Conservation (phyloP, 2,113 vertebrate genomes). For the Nipponia nippon region DNA sequence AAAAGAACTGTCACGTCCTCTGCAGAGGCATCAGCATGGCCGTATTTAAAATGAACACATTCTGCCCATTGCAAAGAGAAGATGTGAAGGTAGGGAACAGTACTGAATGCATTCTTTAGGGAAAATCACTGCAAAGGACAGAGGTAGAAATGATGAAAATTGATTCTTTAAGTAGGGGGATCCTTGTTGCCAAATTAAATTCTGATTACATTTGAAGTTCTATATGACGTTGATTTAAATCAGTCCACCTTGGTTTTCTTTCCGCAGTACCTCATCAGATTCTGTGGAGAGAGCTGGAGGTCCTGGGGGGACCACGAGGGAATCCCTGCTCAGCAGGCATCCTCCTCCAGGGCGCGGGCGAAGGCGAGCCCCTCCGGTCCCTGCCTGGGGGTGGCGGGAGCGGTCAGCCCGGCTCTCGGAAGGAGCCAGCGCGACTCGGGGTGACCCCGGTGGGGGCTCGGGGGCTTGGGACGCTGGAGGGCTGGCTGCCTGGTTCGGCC, state of each 20-base stretch:
- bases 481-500: not conserved
- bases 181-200: not conserved
- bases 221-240: accelerated
- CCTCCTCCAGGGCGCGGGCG: accelerated
- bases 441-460: accelerated
- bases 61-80: not conserved
- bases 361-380: too few relatives aligned
- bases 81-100: not conserved
- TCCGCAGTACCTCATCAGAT: not conserved
- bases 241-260: not conserved
- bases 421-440: accelerated
- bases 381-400: not conserved
- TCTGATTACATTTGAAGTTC: not conserved
- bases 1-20: not conserved
- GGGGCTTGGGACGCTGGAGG: not conserved
- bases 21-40: not conserved
- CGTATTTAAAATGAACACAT: not conserved
- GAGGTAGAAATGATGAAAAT: not conserved
- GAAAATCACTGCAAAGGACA: not conserved
- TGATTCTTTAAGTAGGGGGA: not conserved
- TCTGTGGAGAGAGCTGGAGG: not conserved
- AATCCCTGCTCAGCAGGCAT: not conserved
- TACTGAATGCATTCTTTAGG: not conserved
- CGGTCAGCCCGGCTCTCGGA: not conserved
- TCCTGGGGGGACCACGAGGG: not conserved